Base-by-base conservation (phyloP, 2,888 invertebrate species). In the Oligia fasciuncula region DNA sequence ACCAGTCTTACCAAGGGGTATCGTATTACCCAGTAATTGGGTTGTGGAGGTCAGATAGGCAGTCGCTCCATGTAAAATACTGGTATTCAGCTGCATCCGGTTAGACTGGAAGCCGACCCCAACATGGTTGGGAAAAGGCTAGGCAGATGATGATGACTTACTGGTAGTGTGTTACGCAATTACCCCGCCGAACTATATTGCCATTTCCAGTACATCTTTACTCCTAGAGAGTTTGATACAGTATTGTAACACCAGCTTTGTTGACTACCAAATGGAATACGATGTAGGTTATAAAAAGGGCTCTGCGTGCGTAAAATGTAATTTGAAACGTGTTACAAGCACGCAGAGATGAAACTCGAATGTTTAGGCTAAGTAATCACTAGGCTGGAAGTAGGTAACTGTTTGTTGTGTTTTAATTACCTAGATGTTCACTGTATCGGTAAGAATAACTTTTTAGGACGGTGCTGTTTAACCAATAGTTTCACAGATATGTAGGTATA, bases 261-360 rank as follows among this genome's bases (percentile, higher is more conserved):
- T 91, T 89, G 92, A 90, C 91, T 90, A 83, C 85, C 91, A 90
- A 93, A 93, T 91, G 88, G 90, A 91, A 91, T 91, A 91, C 88
- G 91, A 91, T 88, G 85, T 77, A 88, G 89, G 89, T 92, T 92
- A 92, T 92, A 90, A 92, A 91, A 91, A 89, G 86, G 87, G 85
- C 85, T 83, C 83, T 79, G 87, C 87, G 90, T 90, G 88, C 88
- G 87, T 88, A 85, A 91, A 91, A 90, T 88, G 89, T 91, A 93
- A 93, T 93, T 91, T 90, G 88, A 90, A 90, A 91, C 93, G 89
- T 91, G 88, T 90, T 88, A 88, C 88, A 84, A 85, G 76, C 77
- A 76, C 60, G 81, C 76, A 89, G 63, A 83, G 76, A 79, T 78
- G 76, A 81, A 82, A 81, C 19, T 82, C 51, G 4, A 49, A 81